Percentiles rank a stretch among this genome's conserved stretches.
These are phyloP conservation scores for Osmoderma eremita DNA, from an alignment of 2,888 invertebrate genomes.

Conservation along the genomic window DNA sequence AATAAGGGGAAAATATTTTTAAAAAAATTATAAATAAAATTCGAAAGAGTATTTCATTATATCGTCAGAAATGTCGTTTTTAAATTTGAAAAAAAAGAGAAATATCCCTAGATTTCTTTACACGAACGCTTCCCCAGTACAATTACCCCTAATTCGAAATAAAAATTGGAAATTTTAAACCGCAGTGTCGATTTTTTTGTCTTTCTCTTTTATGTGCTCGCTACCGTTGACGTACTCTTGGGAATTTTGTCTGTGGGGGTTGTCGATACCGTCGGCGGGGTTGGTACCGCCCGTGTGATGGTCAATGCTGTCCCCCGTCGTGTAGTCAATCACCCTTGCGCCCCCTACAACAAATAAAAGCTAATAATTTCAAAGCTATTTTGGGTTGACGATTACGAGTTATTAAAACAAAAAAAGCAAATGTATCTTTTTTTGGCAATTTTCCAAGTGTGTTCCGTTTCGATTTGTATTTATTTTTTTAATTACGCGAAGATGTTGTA, in stretches of 20 bases:
- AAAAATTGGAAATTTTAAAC: slow-evolving; percentile 67
- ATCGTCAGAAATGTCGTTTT: no score
- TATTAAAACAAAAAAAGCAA: background rate
- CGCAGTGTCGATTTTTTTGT: slow-evolving; percentile 70
- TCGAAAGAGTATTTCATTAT: no score
- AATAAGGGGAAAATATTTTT: no score
- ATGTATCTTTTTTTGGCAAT: background rate
- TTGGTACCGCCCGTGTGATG: slow-evolving; percentile 53
- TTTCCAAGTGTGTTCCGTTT: no score
- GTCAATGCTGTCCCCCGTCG: slow-evolving; percentile 57
- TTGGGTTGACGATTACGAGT: slow-evolving; percentile 26
- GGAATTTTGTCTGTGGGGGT: slow-evolving; percentile 67
- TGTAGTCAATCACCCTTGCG: slow-evolving; percentile 64
- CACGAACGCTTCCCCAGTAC: background rate
- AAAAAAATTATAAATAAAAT: no score
- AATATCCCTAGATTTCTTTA: slow-evolving; percentile 14
- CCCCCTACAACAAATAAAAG: slow-evolving; percentile 63
- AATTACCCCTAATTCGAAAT: background rate
- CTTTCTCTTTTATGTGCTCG: slow-evolving; percentile 67
- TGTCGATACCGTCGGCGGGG: slow-evolving; percentile 62
- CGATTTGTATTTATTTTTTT: no score
- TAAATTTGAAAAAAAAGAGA: background rate
- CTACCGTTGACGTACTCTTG: slow-evolving; percentile 71
- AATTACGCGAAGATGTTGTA: no score
- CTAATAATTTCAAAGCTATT: slow-evolving; percentile 50